Conservation (phyloP, 2,888 invertebrate species). For the Clivina fossor region DNA sequence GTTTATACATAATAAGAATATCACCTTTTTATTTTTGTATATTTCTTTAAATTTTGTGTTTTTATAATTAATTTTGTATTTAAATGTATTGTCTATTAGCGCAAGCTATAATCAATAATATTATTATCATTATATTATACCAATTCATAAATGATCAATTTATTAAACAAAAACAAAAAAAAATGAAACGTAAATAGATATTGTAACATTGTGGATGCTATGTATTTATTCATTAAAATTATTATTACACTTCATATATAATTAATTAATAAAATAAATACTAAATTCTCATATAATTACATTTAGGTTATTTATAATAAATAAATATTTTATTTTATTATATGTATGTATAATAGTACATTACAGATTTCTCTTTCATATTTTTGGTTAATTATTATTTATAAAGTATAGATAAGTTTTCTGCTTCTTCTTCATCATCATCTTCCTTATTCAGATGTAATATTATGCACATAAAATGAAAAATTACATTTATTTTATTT, state of each 20-base stretch:
- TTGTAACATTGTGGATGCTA: slow-evolving; percentile 28
- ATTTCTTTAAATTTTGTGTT: too few species aligned
- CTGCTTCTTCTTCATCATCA: too few species aligned
- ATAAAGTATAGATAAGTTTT: slow-evolving; percentile 21
- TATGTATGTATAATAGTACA: too few species aligned
- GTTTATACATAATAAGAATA: too few species aligned
- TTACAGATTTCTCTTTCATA: slow-evolving; percentile 30
- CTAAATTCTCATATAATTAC: slow-evolving; percentile 31
- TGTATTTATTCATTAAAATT: slow-evolving; percentile 31
- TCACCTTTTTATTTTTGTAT: too few species aligned
- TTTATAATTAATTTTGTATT: too few species aligned
- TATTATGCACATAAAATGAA: slow-evolving; percentile 30
- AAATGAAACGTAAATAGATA: slow-evolving; percentile 7
- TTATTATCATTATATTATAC: too few species aligned
- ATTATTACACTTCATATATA: slow-evolving; percentile 30
- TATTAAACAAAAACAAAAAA: slow-evolving; percentile 4
- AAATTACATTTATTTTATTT: slow-evolving; percentile 35
- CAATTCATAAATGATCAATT: too few species aligned
- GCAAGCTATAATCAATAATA: too few species aligned
- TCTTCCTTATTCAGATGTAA: too few species aligned
- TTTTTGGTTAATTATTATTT: slow-evolving; percentile 30
- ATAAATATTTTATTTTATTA: slow-evolving; percentile 28
- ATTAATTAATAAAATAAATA: slow-evolving; percentile 17
- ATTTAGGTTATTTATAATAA: slow-evolving; percentile 20
- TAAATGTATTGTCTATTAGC: too few species aligned